Conservation (phyloP, 2,113 vertebrate genomes). For the Lethenteron reissneri region DNA sequence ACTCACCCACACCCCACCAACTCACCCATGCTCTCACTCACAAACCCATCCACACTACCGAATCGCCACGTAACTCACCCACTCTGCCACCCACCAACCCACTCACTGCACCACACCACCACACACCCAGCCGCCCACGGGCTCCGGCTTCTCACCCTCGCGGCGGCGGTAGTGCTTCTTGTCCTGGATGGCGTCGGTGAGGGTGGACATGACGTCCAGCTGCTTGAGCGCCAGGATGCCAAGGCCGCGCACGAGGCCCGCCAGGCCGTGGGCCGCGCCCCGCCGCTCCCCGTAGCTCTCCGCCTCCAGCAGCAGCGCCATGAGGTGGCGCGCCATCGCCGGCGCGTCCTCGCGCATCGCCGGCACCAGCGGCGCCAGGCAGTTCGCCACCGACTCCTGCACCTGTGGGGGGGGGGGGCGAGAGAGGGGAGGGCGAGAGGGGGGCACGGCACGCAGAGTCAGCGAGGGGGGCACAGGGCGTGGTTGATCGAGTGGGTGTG, state of each 20-base stretch:
- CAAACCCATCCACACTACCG: too few relatives aligned
- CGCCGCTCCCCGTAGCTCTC: slow-evolving; percentile 88
- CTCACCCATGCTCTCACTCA: too few relatives aligned
- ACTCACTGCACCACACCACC: too few relatives aligned
- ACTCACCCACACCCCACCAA: too few relatives aligned
- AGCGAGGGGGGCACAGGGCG: too few relatives aligned
- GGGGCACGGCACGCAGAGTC: too few relatives aligned
- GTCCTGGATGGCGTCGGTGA: slow-evolving; percentile 90
- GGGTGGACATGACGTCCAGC: slow-evolving; percentile 83
- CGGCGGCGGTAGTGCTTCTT: slow-evolving; percentile 90
- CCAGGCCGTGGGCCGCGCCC: slow-evolving; percentile 75
- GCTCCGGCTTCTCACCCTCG: slow-evolving; percentile 36
- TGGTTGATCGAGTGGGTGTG: too few relatives aligned
- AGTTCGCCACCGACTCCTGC: slow-evolving; percentile 82
- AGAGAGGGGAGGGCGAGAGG: too few relatives aligned
- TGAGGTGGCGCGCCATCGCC: slow-evolving; percentile 67
- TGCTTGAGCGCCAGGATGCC: slow-evolving; percentile 92
- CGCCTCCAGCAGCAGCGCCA: slow-evolving; percentile 79
- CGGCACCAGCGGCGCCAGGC: slow-evolving; percentile 72
- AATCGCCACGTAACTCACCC: too few relatives aligned
- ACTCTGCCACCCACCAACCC: too few relatives aligned
- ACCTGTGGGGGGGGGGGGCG: slow-evolving; percentile 29
- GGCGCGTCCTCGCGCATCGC: slow-evolving; percentile 86
- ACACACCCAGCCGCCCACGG: too few relatives aligned
- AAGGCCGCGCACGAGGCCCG: slow-evolving; percentile 78